Evolutionary conservation across 2,113 vertebrate genomes (phyloP).

Genomic region (Cebidichthys violaceus): DNA sequence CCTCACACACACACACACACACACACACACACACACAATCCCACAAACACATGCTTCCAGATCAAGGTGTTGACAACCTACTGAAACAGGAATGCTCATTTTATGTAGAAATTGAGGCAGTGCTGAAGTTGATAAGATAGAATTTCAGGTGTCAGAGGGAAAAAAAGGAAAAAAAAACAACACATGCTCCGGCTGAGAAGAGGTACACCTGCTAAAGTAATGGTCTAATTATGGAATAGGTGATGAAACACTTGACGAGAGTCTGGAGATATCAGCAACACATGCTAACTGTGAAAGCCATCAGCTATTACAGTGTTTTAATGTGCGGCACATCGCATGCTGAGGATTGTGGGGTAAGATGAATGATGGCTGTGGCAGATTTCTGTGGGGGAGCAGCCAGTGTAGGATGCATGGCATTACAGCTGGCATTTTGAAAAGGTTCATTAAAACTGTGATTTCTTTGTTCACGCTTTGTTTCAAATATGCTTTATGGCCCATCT

Average conservation of each 20-base stretch:
- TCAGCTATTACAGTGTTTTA: conserved; percentile 83
- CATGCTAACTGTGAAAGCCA: conserved; percentile 83
- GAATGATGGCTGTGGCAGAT: conserved; percentile 76
- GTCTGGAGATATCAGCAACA: conserved; percentile 80
- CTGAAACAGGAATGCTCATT: conserved; percentile 57
- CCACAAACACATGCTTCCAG: conserved; percentile 55
- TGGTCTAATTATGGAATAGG: conserved; percentile 85
- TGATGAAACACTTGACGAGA: conserved; percentile 79
- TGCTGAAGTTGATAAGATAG: conserved; percentile 70
- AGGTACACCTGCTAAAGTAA: conserved; percentile 82
- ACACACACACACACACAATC: conserved; percentile 2
- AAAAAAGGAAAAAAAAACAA: conserved; percentile 28
- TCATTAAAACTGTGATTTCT: conserved; percentile 71
- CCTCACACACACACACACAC: background rate
- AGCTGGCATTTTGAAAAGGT: conserved; percentile 76
- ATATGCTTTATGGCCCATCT: conserved; percentile 54
- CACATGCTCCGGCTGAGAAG: conserved; percentile 66
- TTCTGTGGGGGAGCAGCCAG: conserved; percentile 70
- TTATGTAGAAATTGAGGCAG: conserved; percentile 44
- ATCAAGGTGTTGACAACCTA: conserved; percentile 69
- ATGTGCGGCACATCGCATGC: conserved; percentile 70
- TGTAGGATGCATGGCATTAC: conserved; percentile 65
- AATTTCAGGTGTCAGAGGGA: conserved; percentile 69
- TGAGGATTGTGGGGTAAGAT: conserved; percentile 76
- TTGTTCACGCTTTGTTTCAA: conserved; percentile 71